Evolutionary conservation across 2,113 vertebrate species (phyloP), one percentile per base, ranked within the genome.

Genomic region (Lanius ludovicianus): DNA sequence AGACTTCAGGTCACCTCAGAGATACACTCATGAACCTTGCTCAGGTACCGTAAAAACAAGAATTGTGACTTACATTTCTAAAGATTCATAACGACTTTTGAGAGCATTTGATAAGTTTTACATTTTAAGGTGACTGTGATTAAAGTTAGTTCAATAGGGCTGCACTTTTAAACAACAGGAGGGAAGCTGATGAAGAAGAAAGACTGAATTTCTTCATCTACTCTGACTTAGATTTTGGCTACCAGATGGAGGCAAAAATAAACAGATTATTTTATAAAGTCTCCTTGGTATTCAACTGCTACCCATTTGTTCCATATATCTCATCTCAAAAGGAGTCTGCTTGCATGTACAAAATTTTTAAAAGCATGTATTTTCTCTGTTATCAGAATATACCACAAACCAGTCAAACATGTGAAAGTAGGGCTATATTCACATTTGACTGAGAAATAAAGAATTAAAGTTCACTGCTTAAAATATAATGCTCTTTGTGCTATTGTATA

Each of bases 1-100:
- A 98, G 86, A 98, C 98, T 41, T 98, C 98, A 7, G 98, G 98
- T 69, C 98, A 98, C 93, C 98, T 98, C 97, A 97, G 98, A 96
- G 98, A 98, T 60, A 97, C 95, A 1, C 97, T 98, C 57, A 96
- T 98, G 92, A 98, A 98, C 84, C 94, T 98, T 88, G 96, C 95
- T 47, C 98, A 98, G 98, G 98, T 98, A 98, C 39, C 80, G 65
- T 78, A 84, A 68, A 94, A 76, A 42, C 8, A 60, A 62, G 44
- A 62, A 82, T 13, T 7, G 37, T 19, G 13, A 74, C 6, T 13
- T 60, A 25, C 4, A 31, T 52, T 82, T 71, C 84, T 89, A 71
- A 77, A 79, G 30, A 16, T 3, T 39, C 24, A 27, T 37, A 80
- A 28, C 14, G 35, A 25, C 7, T 89, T 79, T 20, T 6, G 0